Percentiles rank a stretch among this genome's conserved stretches.
These are phyloP conservation scores for Phalacrocorax pelagicus DNA, from an alignment of 2,113 vertebrate genomes.

Conservation along the genomic window DNA sequence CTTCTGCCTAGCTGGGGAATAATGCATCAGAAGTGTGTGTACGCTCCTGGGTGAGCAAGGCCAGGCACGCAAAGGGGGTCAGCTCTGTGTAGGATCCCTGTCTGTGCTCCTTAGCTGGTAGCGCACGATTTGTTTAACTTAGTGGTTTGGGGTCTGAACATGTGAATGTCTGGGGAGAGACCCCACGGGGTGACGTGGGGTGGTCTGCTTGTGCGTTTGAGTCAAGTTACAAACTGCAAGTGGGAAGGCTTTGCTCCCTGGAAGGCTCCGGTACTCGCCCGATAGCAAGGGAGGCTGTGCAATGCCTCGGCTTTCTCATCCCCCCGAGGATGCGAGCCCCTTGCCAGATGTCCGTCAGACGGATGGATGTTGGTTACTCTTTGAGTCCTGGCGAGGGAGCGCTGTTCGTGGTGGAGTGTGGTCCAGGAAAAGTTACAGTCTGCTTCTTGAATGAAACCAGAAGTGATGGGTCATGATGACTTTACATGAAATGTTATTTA, in stretches of 20 bases:
- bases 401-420: background rate
- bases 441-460: background rate
- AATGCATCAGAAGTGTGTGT: background rate
- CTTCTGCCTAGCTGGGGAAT: background rate
- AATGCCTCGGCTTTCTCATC: background rate
- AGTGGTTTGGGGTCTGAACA: accelerated
- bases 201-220: background rate
- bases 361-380: background rate
- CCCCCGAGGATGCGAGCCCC: background rate
- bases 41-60: accelerated
- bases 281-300: background rate
- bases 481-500: background rate
- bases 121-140: background rate
- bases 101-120: background rate
- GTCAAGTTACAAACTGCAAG: background rate
- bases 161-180: background rate
- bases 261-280: background rate
- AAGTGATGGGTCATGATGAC: background rate
- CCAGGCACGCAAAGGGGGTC: accelerated
- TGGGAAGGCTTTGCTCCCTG: background rate
- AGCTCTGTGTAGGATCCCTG: accelerated
- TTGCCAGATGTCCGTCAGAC: background rate
- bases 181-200: background rate
- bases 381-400: background rate
- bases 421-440: background rate